Percentiles rank a stretch among this genome's conserved stretches.
These are phyloP conservation scores for Antedon mediterranea DNA, from an alignment of 53 echinoderm and acorn worm species.

Conservation along the genomic window DNA sequence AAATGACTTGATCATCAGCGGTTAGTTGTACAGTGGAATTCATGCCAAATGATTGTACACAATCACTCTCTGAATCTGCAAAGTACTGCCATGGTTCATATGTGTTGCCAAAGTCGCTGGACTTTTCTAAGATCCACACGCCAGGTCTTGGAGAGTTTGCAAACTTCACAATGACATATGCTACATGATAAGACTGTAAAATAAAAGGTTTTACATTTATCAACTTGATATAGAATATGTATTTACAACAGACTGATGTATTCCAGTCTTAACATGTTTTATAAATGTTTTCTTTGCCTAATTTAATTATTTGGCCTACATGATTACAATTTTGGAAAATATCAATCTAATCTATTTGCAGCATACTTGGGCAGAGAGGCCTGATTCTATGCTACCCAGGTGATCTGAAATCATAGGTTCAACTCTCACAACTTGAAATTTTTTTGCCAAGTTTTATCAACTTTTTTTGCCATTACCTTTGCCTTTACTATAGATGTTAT, in stretches of 20 bases:
- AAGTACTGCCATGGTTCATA: conserved; percentile 81
- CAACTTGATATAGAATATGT: no score
- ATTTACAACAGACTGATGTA: not conserved
- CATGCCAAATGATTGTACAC: conserved; percentile 2
- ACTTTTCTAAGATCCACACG: conserved; percentile 50
- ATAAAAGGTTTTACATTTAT: not conserved
- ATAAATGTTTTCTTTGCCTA: no score
- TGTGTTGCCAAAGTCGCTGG: conserved; percentile 52
- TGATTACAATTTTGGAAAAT: no score
- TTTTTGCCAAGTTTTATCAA: no score
- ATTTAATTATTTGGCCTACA: no score
- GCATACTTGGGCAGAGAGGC: no score
- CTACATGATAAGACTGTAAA: conserved; percentile 19
- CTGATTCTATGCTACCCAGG: no score
- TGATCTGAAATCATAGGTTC: no score
- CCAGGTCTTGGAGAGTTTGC: conserved; percentile 72
- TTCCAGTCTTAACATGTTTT: not conserved
- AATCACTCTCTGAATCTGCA: conserved; percentile 1
- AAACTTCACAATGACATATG: conserved; percentile 55
- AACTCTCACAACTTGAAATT: no score
- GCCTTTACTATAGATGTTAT: no score
- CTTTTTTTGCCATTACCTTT: no score
- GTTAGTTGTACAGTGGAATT: not conserved
- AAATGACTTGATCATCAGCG: conserved; percentile 20
- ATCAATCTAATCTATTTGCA: no score